Conservation (phyloP, 2,888 invertebrate species). For the Hirtodrosophila cameraria region DNA sequence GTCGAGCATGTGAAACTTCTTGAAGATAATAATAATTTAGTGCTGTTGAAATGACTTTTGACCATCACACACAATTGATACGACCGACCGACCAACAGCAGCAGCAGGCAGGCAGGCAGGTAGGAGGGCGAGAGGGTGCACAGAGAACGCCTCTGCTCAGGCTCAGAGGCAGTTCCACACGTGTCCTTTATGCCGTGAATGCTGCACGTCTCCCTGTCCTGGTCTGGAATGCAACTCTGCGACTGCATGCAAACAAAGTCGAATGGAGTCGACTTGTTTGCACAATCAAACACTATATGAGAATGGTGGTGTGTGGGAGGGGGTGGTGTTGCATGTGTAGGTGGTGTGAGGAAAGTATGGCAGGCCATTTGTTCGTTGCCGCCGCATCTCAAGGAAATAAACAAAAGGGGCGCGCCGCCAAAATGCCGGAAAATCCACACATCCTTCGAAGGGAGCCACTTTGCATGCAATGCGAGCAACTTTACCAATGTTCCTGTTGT, state of each 20-base stretch:
- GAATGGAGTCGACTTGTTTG: conserved; percentile 53
- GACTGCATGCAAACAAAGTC: conserved; percentile 57
- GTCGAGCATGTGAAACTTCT: conserved; percentile 83
- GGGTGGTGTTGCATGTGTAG: neutral
- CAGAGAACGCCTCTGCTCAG: neutral
- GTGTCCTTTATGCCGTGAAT: conserved; percentile 32
- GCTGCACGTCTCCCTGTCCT: conserved; percentile 28
- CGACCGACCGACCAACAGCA: conserved; percentile 51
- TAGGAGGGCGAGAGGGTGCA: too few relatives aligned
- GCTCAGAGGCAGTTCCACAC: conserved; percentile 32
- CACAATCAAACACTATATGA: conserved; percentile 47
- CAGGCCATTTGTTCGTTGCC: conserved; percentile 45
- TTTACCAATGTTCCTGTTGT: conserved; percentile 30
- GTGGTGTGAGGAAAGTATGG: neutral
- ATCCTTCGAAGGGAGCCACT: conserved; percentile 70
- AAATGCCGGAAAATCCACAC: conserved; percentile 79
- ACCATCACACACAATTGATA: conserved; percentile 84
- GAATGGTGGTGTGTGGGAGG: neutral
- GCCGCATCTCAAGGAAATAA: conserved; percentile 76
- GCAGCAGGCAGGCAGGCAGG: conserved; percentile 3
- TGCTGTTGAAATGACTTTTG: conserved; percentile 85
- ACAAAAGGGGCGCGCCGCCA: conserved; percentile 63
- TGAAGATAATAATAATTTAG: conserved; percentile 85
- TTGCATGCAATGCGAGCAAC: conserved; percentile 72
- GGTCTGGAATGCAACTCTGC: conserved; percentile 61